Evolutionary conservation across 1,140 invertebrate genomes (phyloP).

Genomic region (Fopius arisanus): DNA sequence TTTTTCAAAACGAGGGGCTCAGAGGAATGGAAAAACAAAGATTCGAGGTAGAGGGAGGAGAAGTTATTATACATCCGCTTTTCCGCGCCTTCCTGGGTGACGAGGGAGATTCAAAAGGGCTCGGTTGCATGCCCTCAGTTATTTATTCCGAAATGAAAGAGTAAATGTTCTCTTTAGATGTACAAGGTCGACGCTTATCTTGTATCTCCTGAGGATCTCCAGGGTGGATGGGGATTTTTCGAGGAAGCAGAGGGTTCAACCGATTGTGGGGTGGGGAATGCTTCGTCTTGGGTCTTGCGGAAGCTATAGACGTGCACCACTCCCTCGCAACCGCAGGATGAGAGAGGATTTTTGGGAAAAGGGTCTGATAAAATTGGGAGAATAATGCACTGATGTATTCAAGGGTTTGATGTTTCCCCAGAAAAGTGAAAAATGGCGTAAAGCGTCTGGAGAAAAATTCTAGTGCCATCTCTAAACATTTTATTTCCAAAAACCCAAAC

Average conservation of each 20-base stretch:
- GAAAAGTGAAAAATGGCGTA: too few relatives aligned
- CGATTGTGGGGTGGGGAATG: constrained; percentile 10
- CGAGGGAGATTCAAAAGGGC: too few relatives aligned
- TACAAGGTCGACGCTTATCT: constrained; percentile 33
- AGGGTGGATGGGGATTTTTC: neutral
- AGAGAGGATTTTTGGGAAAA: too few relatives aligned
- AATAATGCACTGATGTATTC: too few relatives aligned
- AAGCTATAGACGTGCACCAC: constrained; percentile 26
- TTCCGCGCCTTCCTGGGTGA: neutral
- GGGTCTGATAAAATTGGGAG: too few relatives aligned
- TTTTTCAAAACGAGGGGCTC: constrained; percentile 24
- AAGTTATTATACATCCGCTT: neutral
- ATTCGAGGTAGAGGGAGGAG: neutral
- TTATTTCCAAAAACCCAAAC: too few relatives aligned
- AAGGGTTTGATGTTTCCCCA: too few relatives aligned
- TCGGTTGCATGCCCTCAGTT: too few relatives aligned
- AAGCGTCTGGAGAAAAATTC: too few relatives aligned
- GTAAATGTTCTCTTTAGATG: constrained; percentile 5
- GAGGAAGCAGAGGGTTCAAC: neutral
- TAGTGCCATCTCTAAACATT: too few relatives aligned
- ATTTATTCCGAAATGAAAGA: neutral
- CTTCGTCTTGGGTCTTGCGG: constrained; percentile 33
- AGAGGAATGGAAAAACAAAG: constrained; percentile 23
- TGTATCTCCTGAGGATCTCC: constrained; percentile 31
- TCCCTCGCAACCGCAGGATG: neutral